phyloP scores from a whole-genome alignment of 2,888 invertebrate species.

The Kuschelorhynchus macadamiae region DNA sequence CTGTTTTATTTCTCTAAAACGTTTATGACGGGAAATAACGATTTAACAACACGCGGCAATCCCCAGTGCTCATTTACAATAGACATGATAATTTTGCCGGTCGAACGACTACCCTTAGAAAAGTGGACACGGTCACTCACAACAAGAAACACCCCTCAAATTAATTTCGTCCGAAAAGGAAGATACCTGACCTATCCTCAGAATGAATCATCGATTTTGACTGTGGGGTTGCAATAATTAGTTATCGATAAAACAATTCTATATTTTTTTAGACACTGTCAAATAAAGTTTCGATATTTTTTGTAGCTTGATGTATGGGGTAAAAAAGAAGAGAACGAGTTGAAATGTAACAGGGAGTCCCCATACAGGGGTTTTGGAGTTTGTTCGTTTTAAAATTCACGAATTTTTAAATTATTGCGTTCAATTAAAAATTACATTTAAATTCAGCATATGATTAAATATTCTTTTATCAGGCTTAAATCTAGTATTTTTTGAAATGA shows the following conservation, averaged over 20 bases:
- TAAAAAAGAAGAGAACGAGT: too few relatives aligned
- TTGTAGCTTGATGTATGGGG: too few relatives aligned
- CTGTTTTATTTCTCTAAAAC: neutral
- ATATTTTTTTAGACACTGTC: too few relatives aligned
- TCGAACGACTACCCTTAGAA: conserved; percentile 31
- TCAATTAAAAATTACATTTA: too few relatives aligned
- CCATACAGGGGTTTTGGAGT: too few relatives aligned
- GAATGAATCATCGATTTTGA: conserved; percentile 15
- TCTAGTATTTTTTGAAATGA: too few relatives aligned
- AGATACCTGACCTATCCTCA: conserved; percentile 30
- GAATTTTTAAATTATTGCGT: too few relatives aligned
- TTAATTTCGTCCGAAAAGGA: conserved; percentile 20
- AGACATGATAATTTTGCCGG: conserved; percentile 6
- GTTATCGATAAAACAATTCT: conserved; percentile 20
- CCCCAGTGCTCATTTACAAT: conserved; percentile 4
- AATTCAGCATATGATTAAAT: too few relatives aligned
- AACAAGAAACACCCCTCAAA: conserved; percentile 26
- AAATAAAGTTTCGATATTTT: too few relatives aligned
- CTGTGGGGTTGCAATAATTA: conserved; percentile 11
- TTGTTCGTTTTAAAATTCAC: too few relatives aligned
- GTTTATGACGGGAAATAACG: conserved; percentile 8
- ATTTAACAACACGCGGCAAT: neutral
- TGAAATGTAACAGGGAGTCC: too few relatives aligned
- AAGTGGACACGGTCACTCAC: conserved; percentile 41
- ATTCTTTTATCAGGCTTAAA: too few relatives aligned